Evolutionary conservation across 2,797 vertebrate species (phyloP).

Genomic region (Megaceryle alcyon): DNA sequence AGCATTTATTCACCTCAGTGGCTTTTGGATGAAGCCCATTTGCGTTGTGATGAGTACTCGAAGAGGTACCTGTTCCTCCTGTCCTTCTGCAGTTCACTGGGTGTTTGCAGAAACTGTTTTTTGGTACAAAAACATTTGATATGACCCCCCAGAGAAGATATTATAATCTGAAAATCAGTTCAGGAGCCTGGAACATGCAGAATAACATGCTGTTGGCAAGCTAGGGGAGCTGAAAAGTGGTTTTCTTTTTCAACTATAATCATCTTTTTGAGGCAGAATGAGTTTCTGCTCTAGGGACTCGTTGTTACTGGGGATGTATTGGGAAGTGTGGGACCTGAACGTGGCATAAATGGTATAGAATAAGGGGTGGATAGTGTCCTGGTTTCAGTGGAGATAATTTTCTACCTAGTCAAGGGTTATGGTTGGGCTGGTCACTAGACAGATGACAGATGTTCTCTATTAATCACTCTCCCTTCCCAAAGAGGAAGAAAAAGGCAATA

Average conservation of each 20-base stretch:
- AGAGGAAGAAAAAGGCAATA: too few relatives aligned
- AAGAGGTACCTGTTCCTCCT: neutral
- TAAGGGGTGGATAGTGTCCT: neutral
- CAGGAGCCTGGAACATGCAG: neutral
- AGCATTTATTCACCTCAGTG: neutral
- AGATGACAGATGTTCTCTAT: too few relatives aligned
- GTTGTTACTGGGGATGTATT: neutral
- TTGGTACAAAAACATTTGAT: neutral
- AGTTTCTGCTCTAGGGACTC: neutral
- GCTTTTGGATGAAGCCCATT: neutral
- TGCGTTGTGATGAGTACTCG: neutral
- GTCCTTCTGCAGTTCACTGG: neutral
- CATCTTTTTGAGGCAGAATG: neutral
- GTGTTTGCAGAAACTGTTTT: neutral
- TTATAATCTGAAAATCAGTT: neutral
- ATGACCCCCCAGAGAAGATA: neutral
- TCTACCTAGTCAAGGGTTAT: neutral
- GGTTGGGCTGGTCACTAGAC: too few relatives aligned
- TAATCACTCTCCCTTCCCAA: too few relatives aligned
- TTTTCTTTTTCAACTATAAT: neutral
- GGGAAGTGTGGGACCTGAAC: neutral
- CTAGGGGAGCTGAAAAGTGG: neutral
- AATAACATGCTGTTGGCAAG: neutral
- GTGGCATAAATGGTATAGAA: neutral
- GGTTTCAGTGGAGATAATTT: neutral